Base-by-base conservation (phyloP, 30 jellyfish, hydroid and myxozoan species). In the Clytia hemisphaerica region DNA sequence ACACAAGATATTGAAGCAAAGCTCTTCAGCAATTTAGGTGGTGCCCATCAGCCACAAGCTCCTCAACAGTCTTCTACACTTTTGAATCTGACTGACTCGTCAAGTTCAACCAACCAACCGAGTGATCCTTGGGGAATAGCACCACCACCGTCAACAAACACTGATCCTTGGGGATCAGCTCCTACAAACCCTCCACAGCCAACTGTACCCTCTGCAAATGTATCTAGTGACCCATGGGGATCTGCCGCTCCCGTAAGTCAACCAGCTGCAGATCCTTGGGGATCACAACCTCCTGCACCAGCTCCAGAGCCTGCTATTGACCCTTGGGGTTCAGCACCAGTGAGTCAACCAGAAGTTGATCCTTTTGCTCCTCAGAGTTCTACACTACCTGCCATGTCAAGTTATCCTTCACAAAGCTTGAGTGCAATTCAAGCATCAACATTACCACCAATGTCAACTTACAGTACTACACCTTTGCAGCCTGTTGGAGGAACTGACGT, bases 11-110 rank as follows among this genome's bases (percentile, higher is more conserved):
- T 83, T 3, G 98, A 77, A 29, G 75, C 67, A 37, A 54, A 80
- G 60, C 92, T 89, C 15, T 83, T 85, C 21, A 82, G 53, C 3
- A 16, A 71, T 50, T 83, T 84, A 15, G 61, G 72, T 4, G 49
- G 72, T 46, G 60, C 53, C 45, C 75, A 74, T 76, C 87, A 76
- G 7, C 72, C 73, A 50, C 87, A 48, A 37, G 31, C 72, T 46
- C 58, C 15, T 61, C n/a, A n/a, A n/a, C n/a, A n/a, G n/a, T 4
- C 84, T 15, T 80, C 97, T 0, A 89, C 98, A 2, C 70, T 89
- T 2, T 61, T 89, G 16, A 93, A 81, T 75, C 54, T 89, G 47
- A 67, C 98, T 6, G 95, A 85, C 37, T 92, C 95, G 12, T 48
- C 83, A 69, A 3, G 42, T 78, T 4, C 94, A 79, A 47, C 97